A percentile compares a stretch with the other conserved stretches of the same genome.
Conservation (phyloP, 2,797 vertebrate genomes). For the Toxotes lorentzi region DNA sequence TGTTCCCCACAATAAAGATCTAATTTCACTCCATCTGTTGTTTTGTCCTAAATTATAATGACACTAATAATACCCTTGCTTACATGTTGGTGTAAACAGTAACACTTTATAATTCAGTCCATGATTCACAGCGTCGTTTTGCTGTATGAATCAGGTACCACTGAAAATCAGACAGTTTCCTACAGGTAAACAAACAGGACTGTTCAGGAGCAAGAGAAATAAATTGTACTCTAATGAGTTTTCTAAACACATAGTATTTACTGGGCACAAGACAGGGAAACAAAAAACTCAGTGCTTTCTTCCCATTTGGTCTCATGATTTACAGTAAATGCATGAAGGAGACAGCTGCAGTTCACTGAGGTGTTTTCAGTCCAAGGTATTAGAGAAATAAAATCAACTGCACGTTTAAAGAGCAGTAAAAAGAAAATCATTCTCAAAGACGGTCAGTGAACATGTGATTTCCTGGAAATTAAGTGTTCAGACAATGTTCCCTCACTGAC, state of each 20-base stretch:
- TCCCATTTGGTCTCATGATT: too few relatives aligned
- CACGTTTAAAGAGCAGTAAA: too few relatives aligned
- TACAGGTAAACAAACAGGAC: too few relatives aligned
- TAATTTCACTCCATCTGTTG: slow-evolving; percentile 57
- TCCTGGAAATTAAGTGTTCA: background rate
- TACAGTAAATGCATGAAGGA: too few relatives aligned
- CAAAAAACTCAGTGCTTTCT: too few relatives aligned
- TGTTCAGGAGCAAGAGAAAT: background rate
- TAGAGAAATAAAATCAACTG: too few relatives aligned
- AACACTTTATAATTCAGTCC: background rate
- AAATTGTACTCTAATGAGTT: too few relatives aligned
- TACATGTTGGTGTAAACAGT: background rate
- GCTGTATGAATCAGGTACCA: background rate
- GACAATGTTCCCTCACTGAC: background rate
- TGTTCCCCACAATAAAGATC: slow-evolving; percentile 74
- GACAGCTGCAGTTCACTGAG: too few relatives aligned
- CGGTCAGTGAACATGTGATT: slow-evolving; percentile 9
- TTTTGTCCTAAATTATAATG: slow-evolving; percentile 13
- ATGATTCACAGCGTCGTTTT: background rate
- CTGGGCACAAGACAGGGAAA: too few relatives aligned
- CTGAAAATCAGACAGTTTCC: too few relatives aligned
- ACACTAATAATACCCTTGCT: background rate
- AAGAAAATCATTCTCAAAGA: background rate
- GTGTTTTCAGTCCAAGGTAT: too few relatives aligned
- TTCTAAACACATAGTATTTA: too few relatives aligned